A percentile compares a stretch with the other conserved stretches of the same genome.
These are phyloP conservation scores for Stichopus horrens DNA, from an alignment of 53 echinoderm and acorn worm species.

Conservation along the genomic window DNA sequence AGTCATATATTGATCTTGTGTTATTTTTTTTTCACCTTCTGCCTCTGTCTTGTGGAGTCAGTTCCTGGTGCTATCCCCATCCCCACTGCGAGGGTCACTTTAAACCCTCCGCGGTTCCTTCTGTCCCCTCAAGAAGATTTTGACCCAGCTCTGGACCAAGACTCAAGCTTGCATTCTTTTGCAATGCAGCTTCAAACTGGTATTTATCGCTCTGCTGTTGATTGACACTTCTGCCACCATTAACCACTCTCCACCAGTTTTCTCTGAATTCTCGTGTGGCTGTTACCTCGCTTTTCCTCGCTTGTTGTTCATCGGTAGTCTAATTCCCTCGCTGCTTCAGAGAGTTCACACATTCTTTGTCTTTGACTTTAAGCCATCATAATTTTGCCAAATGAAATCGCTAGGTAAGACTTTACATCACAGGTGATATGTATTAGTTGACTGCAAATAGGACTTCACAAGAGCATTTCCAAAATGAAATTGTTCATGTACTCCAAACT, in stretches of 20 bases:
- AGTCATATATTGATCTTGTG: neutral
- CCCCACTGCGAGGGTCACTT: neutral
- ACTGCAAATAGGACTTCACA: too few relatives aligned
- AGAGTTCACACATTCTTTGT: too few relatives aligned
- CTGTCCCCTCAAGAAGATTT: conserved; percentile 41
- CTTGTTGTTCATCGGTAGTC: too few relatives aligned
- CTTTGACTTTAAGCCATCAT: too few relatives aligned
- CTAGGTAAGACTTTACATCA: too few relatives aligned
- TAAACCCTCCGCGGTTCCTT: conserved; percentile 17
- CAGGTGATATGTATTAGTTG: too few relatives aligned
- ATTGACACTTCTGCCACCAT: neutral
- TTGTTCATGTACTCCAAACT: too few relatives aligned
- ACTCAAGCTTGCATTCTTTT: conserved; percentile 7
- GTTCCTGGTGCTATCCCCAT: conserved; percentile 5
- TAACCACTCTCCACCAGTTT: neutral
- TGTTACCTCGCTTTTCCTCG: too few relatives aligned
- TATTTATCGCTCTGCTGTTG: neutral
- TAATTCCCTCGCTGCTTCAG: too few relatives aligned
- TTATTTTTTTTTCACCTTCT: neutral
- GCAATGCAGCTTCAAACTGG: neutral
- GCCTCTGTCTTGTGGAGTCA: neutral
- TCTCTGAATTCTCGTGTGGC: too few relatives aligned
- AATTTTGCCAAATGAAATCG: too few relatives aligned
- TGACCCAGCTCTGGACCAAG: conserved; percentile 2
- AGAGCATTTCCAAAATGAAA: too few relatives aligned